Evolutionary conservation across 2,113 vertebrate genomes (phyloP), one percentile per base, ranked within the genome.

Genomic region (Sorex fumeus): DNA sequence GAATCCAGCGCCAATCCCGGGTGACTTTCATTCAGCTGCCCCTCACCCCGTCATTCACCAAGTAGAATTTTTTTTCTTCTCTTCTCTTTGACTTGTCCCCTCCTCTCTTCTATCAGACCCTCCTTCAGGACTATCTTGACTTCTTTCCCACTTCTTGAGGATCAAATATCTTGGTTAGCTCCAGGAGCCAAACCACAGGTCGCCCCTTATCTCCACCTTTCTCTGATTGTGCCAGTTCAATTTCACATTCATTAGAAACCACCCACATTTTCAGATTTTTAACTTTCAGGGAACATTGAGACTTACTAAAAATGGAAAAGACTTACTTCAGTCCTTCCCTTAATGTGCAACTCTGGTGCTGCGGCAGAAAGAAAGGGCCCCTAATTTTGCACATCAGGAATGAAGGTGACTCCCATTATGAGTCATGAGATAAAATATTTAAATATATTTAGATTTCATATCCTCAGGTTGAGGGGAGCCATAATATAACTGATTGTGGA

Each of bases 391-490:
- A 96, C 84, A 83, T 88, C 30, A 80, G 28, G 25, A 86, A 64
- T 62, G 60, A 95, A 90, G 69, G 80, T 67, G 81, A 47, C 50
- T 75, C 30, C 53, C n/a, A 30, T 86, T 78, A 94, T 90, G 77
- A 93, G 95, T 67, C 30, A 94, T 80, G 47, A 87, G 91, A 95
- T 94, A 66, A 90, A 94, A 95, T 87, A 93, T 96, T 96, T 93
- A 96, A 96, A 50, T 89, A 74, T 87, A 89, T 93, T 95, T 95
- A 64, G n/a, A 93, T 87, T 91, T 95, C 60, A 78, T 30, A 79
- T 79, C 83, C 77, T 92, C 10, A 23, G 62, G 70, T 62, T 87
- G 62, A 95, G 62, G 53, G 92, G 90, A 87, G 28, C 36, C 66
- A 77, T 80, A 84, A 76, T 87, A 70, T 32, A 76, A 87, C 89